Percentiles rank a stretch among this genome's conserved stretches.
Evolutionary conservation across 1,140 invertebrate species (phyloP).

Genomic region (Trichogramma pretiosum): DNA sequence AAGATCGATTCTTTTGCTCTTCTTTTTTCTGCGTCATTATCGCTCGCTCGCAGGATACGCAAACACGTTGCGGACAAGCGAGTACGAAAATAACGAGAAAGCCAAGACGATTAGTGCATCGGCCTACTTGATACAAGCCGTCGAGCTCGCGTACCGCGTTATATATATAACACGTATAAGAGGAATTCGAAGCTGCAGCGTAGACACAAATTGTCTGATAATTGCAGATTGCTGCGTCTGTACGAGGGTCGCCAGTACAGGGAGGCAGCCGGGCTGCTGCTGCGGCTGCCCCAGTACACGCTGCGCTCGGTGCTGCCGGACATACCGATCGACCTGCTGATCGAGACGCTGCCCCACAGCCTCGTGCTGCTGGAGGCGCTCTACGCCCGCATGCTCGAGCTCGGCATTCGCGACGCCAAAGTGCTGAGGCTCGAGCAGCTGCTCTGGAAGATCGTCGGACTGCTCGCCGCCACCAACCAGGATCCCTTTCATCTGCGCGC

Average conservation of each 20-base stretch:
- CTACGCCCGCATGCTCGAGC: slow-evolving; percentile 42
- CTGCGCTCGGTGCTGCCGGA: slow-evolving; percentile 64
- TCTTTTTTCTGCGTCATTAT: no score
- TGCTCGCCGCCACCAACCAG: slow-evolving; percentile 29
- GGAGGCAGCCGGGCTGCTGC: slow-evolving; percentile 69
- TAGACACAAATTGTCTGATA: slow-evolving; percentile 1
- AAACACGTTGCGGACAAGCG: no score
- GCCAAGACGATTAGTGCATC: no score
- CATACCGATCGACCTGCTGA: slow-evolving; percentile 75
- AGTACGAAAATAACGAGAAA: no score
- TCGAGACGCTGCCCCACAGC: slow-evolving; percentile 79
- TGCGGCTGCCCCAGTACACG: slow-evolving; percentile 63
- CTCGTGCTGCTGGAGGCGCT: slow-evolving; percentile 77
- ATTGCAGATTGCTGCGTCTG: slow-evolving; percentile 53
- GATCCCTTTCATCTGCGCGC: slow-evolving; percentile 26
- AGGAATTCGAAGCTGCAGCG: neutral
- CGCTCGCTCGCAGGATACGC: no score
- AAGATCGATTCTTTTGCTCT: no score
- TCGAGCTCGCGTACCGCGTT: no score
- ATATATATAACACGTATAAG: no score
- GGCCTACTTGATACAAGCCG: no score
- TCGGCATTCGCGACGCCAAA: slow-evolving; percentile 31
- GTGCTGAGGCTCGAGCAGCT: slow-evolving; percentile 33
- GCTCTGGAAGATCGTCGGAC: slow-evolving; percentile 33
- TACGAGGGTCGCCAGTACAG: slow-evolving; percentile 71